Evolutionary conservation across 2,113 vertebrate species (phyloP).

Genomic region (Cromileptes altivelis): DNA sequence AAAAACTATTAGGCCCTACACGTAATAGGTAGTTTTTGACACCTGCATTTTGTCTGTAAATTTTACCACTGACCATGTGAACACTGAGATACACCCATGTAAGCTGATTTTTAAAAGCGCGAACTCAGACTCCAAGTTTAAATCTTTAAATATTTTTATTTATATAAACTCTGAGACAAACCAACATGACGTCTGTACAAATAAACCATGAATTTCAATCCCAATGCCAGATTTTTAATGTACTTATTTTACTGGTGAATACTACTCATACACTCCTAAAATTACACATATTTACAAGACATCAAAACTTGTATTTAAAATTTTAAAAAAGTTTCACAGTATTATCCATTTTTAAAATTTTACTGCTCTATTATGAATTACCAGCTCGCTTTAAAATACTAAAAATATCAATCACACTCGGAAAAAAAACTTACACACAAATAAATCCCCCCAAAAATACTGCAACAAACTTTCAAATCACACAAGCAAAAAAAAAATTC

Average conservation of each 20-base stretch:
- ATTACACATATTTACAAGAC: conserved; percentile 78
- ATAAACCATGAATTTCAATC: conserved; percentile 55
- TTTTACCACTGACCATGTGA: not conserved
- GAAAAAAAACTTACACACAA: not conserved
- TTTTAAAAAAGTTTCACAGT: conserved; percentile 67
- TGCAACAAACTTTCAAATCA: not conserved
- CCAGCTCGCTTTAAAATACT: conserved; percentile 8
- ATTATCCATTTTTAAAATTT: conserved; percentile 36
- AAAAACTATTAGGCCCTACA: not conserved
- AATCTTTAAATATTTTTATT: conserved; percentile 67
- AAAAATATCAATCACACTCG: conserved; percentile 9
- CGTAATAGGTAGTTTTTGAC: not conserved
- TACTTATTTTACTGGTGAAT: not conserved
- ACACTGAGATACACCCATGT: not conserved
- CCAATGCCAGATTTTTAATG: conserved; percentile 17
- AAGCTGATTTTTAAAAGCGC: not conserved
- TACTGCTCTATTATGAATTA: conserved; percentile 9
- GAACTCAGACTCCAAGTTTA: not conserved
- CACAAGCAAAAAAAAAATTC: conserved; percentile 19
- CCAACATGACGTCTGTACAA: conserved; percentile 74
- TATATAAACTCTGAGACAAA: conserved; percentile 75
- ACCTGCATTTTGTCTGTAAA: not conserved
- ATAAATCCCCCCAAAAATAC: not conserved
- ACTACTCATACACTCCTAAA: conserved; percentile 38
- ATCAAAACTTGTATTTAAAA: conserved; percentile 22